phyloP scores from a whole-genome alignment of 2,113 vertebrate genomes.

The Eidolon helvum region DNA sequence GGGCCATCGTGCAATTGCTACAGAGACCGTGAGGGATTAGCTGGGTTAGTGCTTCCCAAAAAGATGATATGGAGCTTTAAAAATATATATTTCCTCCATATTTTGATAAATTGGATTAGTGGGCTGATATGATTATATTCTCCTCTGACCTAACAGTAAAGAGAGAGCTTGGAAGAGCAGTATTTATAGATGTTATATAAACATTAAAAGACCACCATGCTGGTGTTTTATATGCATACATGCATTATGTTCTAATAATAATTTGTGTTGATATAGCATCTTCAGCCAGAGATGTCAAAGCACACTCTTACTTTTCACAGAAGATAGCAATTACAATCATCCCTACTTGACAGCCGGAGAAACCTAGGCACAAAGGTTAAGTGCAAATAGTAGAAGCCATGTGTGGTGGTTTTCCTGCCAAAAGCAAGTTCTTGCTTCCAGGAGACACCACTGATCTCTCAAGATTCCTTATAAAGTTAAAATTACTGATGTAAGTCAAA shows the following conservation, averaged over 20 bases:
- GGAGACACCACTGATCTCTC: not conserved
- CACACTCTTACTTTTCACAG: not conserved
- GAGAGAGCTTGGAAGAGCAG: not conserved
- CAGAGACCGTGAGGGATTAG: conserved; percentile 52
- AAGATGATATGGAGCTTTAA: conserved; percentile 33
- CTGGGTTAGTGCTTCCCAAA: conserved; percentile 45
- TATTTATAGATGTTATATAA: not conserved
- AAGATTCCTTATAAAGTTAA: not conserved
- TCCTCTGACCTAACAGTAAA: conserved; percentile 37
- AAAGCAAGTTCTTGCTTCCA: not conserved
- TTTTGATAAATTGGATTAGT: conserved; percentile 48
- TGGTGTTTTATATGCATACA: conserved; percentile 25
- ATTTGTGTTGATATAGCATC: conserved; percentile 43
- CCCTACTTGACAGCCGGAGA: not conserved
- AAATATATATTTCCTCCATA: conserved; percentile 19
- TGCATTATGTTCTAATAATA: conserved; percentile 42
- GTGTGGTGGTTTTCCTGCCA: not conserved
- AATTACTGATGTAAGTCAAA: not conserved
- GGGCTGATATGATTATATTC: conserved; percentile 27
- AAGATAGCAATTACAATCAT: conserved; percentile 34
- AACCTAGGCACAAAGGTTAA: conserved; percentile 48
- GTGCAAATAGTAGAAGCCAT: not conserved
- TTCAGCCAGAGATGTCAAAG: conserved; percentile 49
- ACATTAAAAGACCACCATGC: not conserved
- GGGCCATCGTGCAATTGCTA: conserved; percentile 28